Base-by-base conservation (phyloP, 1,140 invertebrate genomes). In the Zaprionus tsacasi region DNA sequence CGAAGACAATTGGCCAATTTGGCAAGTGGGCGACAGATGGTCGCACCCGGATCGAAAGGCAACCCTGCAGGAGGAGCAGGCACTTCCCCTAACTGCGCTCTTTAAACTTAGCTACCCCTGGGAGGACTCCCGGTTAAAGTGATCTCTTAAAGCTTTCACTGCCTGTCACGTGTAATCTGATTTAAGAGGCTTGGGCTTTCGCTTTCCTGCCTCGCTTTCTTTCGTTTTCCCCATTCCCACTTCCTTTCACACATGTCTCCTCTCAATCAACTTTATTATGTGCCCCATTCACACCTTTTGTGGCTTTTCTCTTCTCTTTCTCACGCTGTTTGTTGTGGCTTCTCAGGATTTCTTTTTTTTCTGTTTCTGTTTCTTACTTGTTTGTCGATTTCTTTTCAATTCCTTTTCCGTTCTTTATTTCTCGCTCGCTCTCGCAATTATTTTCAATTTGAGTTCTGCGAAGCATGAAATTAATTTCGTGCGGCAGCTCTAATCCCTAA, bases 381-480 rank as follows among this genome's bases (percentile, higher is more conserved):
- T 50, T 50, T 50, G 17, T 12, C 17, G 45, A 21, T 21, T 50
- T 50, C 11, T 50, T 50, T 50, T 50, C 17, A 25, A 25, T 50
- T 50, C 11, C 17, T 21, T 50, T 50, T 17, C 15, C 45, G 17
- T 50, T 17, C 45, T 15, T 45, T 45, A 15, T 50, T 50, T 50
- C 45, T 50, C 45, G 25, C 45, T 17, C 21, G 1, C 36, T 70
- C 56, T 55, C 61, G 85, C 70, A 82, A 82, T 88, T 88, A 78
- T 83, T 82, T 88, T 68, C 75, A 68, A 88, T 88, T 88, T 83
- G 66, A 78, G 70, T 71, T 68, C 74, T 83, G 71, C 52, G 57
- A 88, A 78, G 70, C 83, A 88, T 88, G 83, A 88, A 88, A 88
- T 88, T 83, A 88, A 88, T 88, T 88, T 80, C 65, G 35, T 68